phyloP scores from a whole-genome alignment of 2,797 vertebrate species.

The Trachurus trachurus region DNA sequence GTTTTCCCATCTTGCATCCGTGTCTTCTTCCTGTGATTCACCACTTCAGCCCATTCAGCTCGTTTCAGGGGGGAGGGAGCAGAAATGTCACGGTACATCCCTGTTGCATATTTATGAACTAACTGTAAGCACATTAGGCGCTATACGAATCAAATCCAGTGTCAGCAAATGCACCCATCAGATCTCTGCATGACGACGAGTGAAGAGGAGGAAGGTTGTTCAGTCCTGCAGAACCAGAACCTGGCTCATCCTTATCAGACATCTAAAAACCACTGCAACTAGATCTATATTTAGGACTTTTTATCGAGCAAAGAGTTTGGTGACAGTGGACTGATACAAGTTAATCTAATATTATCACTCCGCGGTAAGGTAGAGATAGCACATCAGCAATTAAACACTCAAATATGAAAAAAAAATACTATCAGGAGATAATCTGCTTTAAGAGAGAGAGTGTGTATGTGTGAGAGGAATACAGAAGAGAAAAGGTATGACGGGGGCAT shows the following conservation, averaged over 20 bases:
- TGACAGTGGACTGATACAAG: constrained; percentile 31
- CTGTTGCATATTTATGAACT: constrained; percentile 37
- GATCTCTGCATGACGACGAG: constrained; percentile 3
- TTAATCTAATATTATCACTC: constrained; percentile 41
- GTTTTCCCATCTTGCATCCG: constrained; percentile 45
- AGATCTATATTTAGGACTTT: constrained; percentile 27
- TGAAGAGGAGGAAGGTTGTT: constrained; percentile 24
- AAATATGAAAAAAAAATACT: constrained; percentile 30
- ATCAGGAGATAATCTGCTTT: constrained; percentile 54
- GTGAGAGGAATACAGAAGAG: constrained; percentile 38
- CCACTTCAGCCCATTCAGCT: constrained; percentile 26
- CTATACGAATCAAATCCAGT: constrained; percentile 19
- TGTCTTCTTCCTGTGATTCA: constrained; percentile 19
- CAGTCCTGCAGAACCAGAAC: constrained; percentile 20
- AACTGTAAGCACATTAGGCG: constrained; percentile 22
- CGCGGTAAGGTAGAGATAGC: constrained; percentile 52
- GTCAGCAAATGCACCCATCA: constrained; percentile 8
- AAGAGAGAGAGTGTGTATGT: constrained; percentile 25
- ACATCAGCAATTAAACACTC: constrained; percentile 62
- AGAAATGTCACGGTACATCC: constrained; percentile 17
- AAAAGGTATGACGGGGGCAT: not conserved
- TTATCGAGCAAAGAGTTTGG: constrained; percentile 13
- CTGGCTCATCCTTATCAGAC: constrained; percentile 21
- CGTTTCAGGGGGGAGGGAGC: not conserved
- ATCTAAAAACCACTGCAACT: constrained; percentile 16